phyloP scores from a whole-genome alignment of 2,113 vertebrate species.

The Rallus limicola region DNA sequence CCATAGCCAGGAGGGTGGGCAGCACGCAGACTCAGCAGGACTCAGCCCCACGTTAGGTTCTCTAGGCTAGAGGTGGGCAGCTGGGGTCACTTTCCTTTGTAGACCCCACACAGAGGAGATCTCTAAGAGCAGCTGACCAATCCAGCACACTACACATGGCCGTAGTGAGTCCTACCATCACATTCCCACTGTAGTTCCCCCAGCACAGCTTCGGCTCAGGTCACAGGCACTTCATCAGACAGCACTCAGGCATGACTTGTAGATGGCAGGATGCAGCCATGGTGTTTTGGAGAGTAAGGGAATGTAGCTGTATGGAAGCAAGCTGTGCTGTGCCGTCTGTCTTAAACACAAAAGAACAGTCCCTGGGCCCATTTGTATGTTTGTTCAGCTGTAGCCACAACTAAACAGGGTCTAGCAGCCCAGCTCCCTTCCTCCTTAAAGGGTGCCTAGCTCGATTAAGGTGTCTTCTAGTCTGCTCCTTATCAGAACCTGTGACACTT shows the following conservation, averaged over 20 bases:
- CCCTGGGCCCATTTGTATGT: background rate
- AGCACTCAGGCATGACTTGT: background rate
- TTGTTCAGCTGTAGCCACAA: background rate
- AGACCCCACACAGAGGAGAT: background rate
- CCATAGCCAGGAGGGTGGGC: background rate
- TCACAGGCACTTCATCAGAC: background rate
- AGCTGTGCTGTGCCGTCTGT: background rate
- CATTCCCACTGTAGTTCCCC: background rate
- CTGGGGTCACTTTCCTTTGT: background rate
- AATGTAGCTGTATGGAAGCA: background rate
- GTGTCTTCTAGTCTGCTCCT: background rate
- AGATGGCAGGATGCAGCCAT: background rate
- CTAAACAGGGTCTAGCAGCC: background rate
- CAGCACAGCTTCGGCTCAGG: background rate
- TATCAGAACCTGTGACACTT: background rate
- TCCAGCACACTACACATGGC: rapidly evolving
- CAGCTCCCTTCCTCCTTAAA: background rate
- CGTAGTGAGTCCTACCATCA: background rate
- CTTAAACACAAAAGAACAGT: background rate
- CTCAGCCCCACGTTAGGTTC: background rate
- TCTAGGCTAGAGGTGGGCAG: background rate
- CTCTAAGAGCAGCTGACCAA: background rate
- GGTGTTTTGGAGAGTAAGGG: background rate
- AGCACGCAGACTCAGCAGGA: background rate
- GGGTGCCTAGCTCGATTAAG: background rate